Percentiles rank a stretch among this genome's conserved stretches.
phyloP scores from a whole-genome alignment of 2,888 invertebrate genomes.

The Lutraria lutraria region DNA sequence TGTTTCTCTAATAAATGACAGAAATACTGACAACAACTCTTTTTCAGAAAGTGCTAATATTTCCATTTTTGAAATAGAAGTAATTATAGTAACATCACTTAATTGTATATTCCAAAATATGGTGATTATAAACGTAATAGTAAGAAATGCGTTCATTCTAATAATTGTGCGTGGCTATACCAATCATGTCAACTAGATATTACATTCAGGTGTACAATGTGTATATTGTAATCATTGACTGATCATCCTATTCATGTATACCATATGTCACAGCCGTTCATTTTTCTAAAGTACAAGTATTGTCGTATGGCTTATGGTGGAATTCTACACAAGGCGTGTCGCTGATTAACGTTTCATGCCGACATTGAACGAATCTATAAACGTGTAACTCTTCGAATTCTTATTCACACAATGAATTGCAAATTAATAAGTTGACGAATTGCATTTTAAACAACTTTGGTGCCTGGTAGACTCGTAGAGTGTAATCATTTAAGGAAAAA shows the following conservation, averaged over 20 bases:
- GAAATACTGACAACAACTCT: conserved; percentile 11
- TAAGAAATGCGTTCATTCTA: no score
- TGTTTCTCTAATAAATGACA: conserved; percentile 24
- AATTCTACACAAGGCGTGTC: no score
- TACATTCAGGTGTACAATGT: background rate
- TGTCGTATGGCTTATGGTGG: no score
- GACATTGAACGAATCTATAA: no score
- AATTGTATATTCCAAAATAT: background rate
- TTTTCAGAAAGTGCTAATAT: conserved; percentile 19
- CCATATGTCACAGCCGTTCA: background rate
- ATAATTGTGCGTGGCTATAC: no score
- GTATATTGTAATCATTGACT: background rate
- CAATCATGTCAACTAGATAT: background rate
- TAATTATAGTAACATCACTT: background rate
- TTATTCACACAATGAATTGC: background rate
- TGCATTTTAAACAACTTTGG: background rate
- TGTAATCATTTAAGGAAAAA: no score
- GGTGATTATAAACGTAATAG: background rate
- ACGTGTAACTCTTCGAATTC: no score
- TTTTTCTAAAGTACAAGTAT: no score
- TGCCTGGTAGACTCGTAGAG: no score
- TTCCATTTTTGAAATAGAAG: conserved; percentile 35
- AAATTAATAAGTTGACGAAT: no score
- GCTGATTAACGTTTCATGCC: background rate
- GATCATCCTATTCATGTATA: background rate